Percentiles rank a stretch among this genome's conserved stretches.
phyloP scores from a whole-genome alignment of 2,113 vertebrate genomes.

The Pterocles orientalis region DNA sequence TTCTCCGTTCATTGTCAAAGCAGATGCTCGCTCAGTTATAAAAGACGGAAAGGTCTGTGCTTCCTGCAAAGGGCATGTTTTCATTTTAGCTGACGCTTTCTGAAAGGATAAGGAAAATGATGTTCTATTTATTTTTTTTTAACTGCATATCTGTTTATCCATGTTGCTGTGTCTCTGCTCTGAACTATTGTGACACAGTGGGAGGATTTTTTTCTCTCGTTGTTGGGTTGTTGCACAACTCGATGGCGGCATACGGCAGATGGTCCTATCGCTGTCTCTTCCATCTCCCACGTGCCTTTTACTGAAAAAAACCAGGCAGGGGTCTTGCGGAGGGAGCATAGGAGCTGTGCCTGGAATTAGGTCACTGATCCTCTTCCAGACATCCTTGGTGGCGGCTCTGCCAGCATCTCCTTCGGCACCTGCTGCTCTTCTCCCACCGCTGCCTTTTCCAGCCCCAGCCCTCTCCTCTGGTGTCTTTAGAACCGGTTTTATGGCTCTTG shows the following conservation, averaged over 20 bases:
- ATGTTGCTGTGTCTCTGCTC: background rate
- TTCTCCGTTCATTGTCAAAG: background rate
- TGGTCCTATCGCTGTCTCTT: background rate
- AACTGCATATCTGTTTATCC: background rate
- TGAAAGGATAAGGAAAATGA: background rate
- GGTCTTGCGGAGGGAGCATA: background rate
- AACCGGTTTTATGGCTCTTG: background rate
- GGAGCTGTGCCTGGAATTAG: rapidly evolving
- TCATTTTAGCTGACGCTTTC: background rate
- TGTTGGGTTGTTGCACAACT: background rate
- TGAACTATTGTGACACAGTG: background rate
- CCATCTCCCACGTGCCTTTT: background rate
- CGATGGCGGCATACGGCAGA: background rate
- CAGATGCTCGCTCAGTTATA: background rate
- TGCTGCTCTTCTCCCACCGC: background rate
- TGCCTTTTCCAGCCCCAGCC: background rate
- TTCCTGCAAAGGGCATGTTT: background rate
- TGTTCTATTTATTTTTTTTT: background rate
- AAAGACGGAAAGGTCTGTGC: background rate
- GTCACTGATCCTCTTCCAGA: background rate
- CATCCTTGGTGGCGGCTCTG: background rate
- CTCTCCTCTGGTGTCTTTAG: background rate
- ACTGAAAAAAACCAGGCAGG: background rate
- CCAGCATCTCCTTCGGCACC: rapidly evolving
- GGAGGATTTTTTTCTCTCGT: background rate